Base-by-base conservation (phyloP, 2,113 vertebrate species). In the Solea senegalensis region DNA sequence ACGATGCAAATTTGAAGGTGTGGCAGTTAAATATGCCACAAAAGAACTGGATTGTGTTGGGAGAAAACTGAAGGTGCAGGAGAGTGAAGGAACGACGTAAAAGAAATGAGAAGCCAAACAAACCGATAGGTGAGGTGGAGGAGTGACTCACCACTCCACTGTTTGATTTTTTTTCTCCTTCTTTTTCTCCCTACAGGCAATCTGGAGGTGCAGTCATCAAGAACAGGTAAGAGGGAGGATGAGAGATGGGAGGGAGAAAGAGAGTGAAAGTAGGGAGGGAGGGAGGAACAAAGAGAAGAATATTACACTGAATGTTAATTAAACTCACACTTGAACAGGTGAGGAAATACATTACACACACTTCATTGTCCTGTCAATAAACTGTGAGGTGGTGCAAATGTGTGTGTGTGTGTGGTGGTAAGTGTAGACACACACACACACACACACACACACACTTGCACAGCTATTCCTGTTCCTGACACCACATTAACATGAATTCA, bases 201-300 rank as follows among this genome's bases (percentile, higher is more conserved):
- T 92, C 91, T 87, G 91, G 89, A 91, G 89, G 89, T 80, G 91
- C 91, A 89, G 91, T 91, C 88, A 91, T 91, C 87, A 92, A 92
- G 84, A 92, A 91, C 88, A 91, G 89, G 91, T 92, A 87, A 78
- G 86, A 65, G 60, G 50, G 70, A 60, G 68, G 16, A 48, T 7
- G 74, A 56, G 52, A 11, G 58, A 21, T 16, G 72, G 52, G 51
- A 13, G 46, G n/a, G 72, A 14, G 41, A 14, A 27, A 3, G 55
- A 11, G 50, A 26, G 49, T 16, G 46, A 41, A 5, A 7, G 34
- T 49, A 3, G 6, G 34, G 56, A n/a, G 51, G 34, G 56, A n/a
- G 51, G 45, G 63, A 43, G 49, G 55, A 46, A 70, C 62, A 83
- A 68, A 78, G 68, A 27, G 43, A 56, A 7, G 77, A 84, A 86